Percentiles rank a stretch among this genome's conserved stretches.
These are phyloP conservation scores for Pseudomyrmex pallidus DNA, from an alignment of 1,140 invertebrate species.

Conservation along the genomic window DNA sequence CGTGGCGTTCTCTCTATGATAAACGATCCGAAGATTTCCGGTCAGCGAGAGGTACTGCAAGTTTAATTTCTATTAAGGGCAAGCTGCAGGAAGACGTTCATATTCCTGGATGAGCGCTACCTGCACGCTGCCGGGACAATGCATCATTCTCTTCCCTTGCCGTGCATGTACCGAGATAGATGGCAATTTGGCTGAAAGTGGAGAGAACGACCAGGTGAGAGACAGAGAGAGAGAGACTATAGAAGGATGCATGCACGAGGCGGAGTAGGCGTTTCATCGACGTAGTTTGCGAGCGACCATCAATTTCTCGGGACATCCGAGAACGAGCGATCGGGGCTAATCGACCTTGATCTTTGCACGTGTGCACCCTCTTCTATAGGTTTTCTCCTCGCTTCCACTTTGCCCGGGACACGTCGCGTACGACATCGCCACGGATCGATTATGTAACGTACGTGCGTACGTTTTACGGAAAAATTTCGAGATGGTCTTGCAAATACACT, in stretches of 20 bases:
- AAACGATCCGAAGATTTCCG: conserved; percentile 50
- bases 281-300: conserved; percentile 54
- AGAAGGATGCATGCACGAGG: conserved; percentile 25
- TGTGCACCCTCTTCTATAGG: conserved; percentile 18
- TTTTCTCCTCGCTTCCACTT: conserved; percentile 21
- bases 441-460: conserved; percentile 17
- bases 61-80: conserved; percentile 62
- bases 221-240: conserved; percentile 3
- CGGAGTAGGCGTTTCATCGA: conserved; percentile 58
- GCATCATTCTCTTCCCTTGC: conserved; percentile 60
- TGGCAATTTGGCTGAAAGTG: conserved; percentile 54
- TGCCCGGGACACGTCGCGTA: conserved; percentile 10
- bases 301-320: conserved; percentile 59
- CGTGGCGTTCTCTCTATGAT: conserved; percentile 49
- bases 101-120: conserved; percentile 57
- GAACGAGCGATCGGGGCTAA: conserved; percentile 51
- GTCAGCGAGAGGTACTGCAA: conserved; percentile 55
- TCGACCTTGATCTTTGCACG: conserved; percentile 48
- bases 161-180: conserved; percentile 49
- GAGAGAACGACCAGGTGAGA: conserved; percentile 12
- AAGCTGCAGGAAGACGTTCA: conserved; percentile 57
- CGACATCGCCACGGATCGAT: conserved; percentile 29
- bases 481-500: not conserved
- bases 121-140: conserved; percentile 52
- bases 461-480: conserved; percentile 25